A percentile compares a stretch with the other conserved stretches of the same genome.
Evolutionary conservation across 2,797 vertebrate species (phyloP).

Genomic region (Petrocephalus sullivani): DNA sequence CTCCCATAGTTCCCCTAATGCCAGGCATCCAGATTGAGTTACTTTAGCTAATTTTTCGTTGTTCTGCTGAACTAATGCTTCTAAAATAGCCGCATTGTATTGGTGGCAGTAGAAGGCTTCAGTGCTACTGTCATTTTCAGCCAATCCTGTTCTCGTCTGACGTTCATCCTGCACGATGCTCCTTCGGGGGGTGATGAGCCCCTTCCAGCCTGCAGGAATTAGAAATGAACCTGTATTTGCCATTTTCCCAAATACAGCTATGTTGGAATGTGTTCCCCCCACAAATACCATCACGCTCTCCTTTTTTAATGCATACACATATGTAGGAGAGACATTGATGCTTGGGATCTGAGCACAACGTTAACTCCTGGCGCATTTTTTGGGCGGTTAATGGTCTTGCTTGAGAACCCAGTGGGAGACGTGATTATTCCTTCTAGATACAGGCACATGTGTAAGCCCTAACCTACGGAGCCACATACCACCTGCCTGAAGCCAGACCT

Average conservation of each 20-base stretch:
- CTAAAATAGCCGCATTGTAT: background rate
- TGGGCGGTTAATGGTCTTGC: background rate
- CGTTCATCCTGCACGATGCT: background rate
- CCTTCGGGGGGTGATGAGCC: background rate
- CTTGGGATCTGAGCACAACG: background rate
- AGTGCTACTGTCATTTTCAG: background rate
- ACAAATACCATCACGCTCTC: background rate
- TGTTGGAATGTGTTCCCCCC: background rate
- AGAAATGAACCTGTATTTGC: background rate
- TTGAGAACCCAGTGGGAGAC: background rate
- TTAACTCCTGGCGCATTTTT: background rate
- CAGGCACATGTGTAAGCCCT: background rate
- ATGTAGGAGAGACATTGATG: background rate
- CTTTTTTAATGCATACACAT: background rate
- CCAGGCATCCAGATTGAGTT: background rate
- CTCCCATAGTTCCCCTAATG: background rate
- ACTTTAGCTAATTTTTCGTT: background rate
- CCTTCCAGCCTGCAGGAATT: background rate
- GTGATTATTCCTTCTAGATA: background rate
- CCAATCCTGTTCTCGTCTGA: background rate
- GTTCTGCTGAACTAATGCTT: background rate
- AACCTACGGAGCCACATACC: background rate
- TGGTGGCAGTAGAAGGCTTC: background rate
- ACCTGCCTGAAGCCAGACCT: background rate
- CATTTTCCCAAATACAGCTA: background rate